These are phyloP conservation scores for Eupithecia pulchellata DNA, from an alignment of 2,888 invertebrate genomes.

Conservation along the genomic window DNA sequence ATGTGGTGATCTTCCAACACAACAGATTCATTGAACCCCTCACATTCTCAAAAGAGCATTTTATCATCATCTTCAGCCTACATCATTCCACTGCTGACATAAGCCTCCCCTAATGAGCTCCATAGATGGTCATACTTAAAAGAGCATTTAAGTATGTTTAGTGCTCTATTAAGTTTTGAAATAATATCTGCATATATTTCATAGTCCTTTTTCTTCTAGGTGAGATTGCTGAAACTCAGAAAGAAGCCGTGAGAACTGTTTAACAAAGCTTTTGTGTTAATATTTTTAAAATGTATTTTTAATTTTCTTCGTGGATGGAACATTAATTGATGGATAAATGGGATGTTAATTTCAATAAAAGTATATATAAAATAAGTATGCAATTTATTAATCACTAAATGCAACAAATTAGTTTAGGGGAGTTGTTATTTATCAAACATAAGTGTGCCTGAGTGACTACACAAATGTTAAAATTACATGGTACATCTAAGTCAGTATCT, in stretches of 20 bases:
- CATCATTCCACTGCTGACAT: too few relatives aligned
- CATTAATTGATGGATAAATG: too few relatives aligned
- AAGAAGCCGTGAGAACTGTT: slow-evolving; percentile 45
- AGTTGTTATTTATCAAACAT: slow-evolving; percentile 74
- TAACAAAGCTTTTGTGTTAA: too few relatives aligned
- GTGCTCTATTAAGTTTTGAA: too few relatives aligned
- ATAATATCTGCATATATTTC: neutral
- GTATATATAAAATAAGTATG: slow-evolving; percentile 78
- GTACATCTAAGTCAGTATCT: slow-evolving; percentile 82
- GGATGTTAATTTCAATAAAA: slow-evolving; percentile 49
- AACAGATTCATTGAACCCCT: neutral
- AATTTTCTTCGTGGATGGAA: too few relatives aligned
- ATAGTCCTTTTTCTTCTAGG: slow-evolving; percentile 46
- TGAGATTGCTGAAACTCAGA: slow-evolving; percentile 46
- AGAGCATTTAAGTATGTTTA: too few relatives aligned
- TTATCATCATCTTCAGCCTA: too few relatives aligned
- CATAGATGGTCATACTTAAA: too few relatives aligned
- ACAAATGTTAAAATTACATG: slow-evolving; percentile 56
- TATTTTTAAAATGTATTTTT: too few relatives aligned
- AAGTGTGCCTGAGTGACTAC: slow-evolving; percentile 71
- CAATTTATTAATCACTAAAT: slow-evolving; percentile 85
- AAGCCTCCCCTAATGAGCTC: too few relatives aligned
- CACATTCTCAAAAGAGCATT: too few relatives aligned
- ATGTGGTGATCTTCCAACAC: neutral
- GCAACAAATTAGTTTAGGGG: slow-evolving; percentile 81